Percentiles rank a stretch among this genome's conserved stretches.
Conservation (phyloP, 2,888 invertebrate genomes). For the Lampropteryx suffumata region DNA sequence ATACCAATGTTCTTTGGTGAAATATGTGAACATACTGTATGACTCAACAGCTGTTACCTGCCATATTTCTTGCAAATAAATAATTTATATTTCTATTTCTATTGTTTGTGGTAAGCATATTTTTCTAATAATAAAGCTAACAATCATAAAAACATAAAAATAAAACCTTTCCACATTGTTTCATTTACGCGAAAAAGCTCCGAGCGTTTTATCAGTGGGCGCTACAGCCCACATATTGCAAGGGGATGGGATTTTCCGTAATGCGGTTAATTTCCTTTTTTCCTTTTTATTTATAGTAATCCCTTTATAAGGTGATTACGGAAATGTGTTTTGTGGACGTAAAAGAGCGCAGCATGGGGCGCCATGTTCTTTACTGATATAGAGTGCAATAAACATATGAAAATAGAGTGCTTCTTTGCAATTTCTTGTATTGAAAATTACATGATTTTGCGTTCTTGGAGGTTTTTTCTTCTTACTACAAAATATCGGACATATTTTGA, state of each 20-base stretch:
- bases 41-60: no score
- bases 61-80: no score
- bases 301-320: slow-evolving; percentile 83
- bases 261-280: slow-evolving; percentile 83
- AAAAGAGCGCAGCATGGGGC: slow-evolving; percentile 78
- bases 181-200: slow-evolving; percentile 73
- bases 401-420: slow-evolving; percentile 14
- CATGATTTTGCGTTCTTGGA: no score
- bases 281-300: slow-evolving; percentile 83
- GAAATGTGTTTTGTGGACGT: slow-evolving; percentile 82
- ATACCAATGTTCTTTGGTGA: no score
- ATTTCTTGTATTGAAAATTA: slow-evolving; percentile 3
- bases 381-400: slow-evolving; percentile 41
- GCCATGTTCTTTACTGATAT: slow-evolving; percentile 57
- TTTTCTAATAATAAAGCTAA: slow-evolving; percentile 31
- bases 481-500: no score
- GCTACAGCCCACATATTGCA: slow-evolving; percentile 71
- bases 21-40: no score
- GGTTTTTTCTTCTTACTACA: no score
- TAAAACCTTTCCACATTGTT: slow-evolving; percentile 73
- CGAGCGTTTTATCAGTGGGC: slow-evolving; percentile 79
- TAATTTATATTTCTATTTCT: no score
- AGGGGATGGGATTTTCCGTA: slow-evolving; percentile 78
- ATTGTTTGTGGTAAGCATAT: no score
- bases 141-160: slow-evolving; percentile 61